phyloP scores from a whole-genome alignment of 2,888 invertebrate genomes.

The Argynnis bischoffii region DNA sequence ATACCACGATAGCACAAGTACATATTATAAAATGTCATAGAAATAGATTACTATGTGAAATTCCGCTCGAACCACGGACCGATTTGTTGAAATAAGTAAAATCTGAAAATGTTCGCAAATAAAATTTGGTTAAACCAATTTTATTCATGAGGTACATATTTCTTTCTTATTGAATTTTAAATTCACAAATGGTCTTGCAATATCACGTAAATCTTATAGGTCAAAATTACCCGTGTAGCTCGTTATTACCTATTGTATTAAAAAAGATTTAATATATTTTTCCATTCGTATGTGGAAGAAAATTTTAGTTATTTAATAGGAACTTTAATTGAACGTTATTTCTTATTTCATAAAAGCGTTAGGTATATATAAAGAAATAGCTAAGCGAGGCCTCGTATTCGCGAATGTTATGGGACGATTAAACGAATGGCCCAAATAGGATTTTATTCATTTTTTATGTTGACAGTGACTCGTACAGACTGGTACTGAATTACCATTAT shows the following conservation, averaged over 20 bases:
- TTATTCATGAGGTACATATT: too few species aligned
- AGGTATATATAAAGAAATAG: background rate
- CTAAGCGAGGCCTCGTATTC: conserved; percentile 21
- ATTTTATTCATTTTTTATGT: conserved; percentile 79
- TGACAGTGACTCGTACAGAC: conserved; percentile 73
- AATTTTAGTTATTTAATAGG: background rate
- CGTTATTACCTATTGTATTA: background rate
- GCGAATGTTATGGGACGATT: conserved; percentile 53
- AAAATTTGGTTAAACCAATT: too few species aligned
- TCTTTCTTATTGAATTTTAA: too few species aligned
- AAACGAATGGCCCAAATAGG: conserved; percentile 68
- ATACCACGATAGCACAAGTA: too few species aligned
- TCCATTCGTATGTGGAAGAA: background rate
- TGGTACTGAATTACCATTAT: conserved; percentile 74
- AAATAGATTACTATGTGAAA: too few species aligned
- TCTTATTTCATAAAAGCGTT: background rate
- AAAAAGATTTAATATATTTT: background rate
- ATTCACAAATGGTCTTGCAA: too few species aligned
- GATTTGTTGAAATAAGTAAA: too few species aligned
- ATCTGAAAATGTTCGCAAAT: too few species aligned
- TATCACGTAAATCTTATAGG: too few species aligned
- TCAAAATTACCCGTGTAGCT: background rate
- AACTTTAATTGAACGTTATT: conserved; percentile 1
- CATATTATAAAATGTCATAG: too few species aligned
- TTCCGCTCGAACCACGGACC: too few species aligned